phyloP scores from a whole-genome alignment of 2,797 vertebrate species.

The Bufotes viridis region DNA sequence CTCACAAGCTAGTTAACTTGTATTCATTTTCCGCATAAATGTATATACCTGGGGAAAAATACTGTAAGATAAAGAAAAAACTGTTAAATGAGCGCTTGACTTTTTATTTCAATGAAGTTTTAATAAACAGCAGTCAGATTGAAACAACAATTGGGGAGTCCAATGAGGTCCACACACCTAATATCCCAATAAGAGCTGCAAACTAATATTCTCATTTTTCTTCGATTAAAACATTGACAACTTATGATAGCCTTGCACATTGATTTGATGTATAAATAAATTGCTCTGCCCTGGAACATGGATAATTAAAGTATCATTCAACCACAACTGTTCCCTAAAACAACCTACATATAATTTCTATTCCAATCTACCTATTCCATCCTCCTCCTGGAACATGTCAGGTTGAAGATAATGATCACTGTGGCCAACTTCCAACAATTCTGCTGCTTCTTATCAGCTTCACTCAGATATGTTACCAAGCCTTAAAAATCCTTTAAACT shows the following conservation, averaged over 20 bases:
- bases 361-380: not conserved
- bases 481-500: not conserved
- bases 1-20: too few relatives aligned
- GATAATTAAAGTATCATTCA: not conserved
- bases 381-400: not conserved
- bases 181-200: not conserved
- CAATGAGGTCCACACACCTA: too few relatives aligned
- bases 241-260: not conserved
- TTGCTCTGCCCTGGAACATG: not conserved
- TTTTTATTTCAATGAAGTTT: too few relatives aligned
- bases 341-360: not conserved
- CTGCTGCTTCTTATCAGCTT: not conserved
- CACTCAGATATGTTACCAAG: not conserved
- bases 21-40: too few relatives aligned
- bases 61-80: too few relatives aligned
- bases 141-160: not conserved
- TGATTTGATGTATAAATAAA: not conserved
- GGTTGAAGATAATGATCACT: not conserved
- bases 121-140: not conserved
- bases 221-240: not conserved
- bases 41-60: too few relatives aligned
- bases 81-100: too few relatives aligned
- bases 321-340: not conserved
- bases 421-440: not conserved
- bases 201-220: not conserved